phyloP scores from a whole-genome alignment of 23 tunicate genomes.

The Styela plicata region DNA sequence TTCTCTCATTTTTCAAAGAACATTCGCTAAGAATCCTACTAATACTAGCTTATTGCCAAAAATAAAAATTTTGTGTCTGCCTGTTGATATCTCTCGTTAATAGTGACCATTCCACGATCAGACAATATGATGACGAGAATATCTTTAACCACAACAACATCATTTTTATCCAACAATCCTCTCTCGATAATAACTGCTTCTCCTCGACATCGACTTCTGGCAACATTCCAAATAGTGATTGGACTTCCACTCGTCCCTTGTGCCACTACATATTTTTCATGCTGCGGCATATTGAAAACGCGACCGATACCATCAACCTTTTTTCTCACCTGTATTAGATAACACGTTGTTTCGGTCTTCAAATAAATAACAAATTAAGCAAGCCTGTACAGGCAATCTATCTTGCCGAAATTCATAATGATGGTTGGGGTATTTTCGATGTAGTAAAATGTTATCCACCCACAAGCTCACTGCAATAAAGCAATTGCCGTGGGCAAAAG shows the following conservation, averaged over 20 bases:
- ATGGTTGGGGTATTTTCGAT: not conserved
- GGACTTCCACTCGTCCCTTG: slow-evolving; percentile 76
- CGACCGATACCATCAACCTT: slow-evolving; percentile 29
- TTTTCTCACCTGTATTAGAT: slow-evolving; percentile 22
- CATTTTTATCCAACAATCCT: slow-evolving; percentile 78
- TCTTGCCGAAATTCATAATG: no score
- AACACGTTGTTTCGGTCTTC: no score
- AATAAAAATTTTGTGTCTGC: no score
- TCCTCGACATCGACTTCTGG: slow-evolving; percentile 78
- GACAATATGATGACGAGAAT: slow-evolving; percentile 55
- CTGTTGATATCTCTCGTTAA: slow-evolving; percentile 40
- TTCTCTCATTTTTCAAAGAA: no score
- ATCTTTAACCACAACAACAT: slow-evolving; percentile 79
- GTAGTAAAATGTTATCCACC: not conserved
- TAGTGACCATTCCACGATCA: slow-evolving; percentile 71
- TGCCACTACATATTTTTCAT: slow-evolving; percentile 80
- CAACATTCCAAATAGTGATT: slow-evolving; percentile 90
- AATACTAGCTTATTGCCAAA: no score
- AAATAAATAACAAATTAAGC: no score
- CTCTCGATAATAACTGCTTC: slow-evolving; percentile 87
- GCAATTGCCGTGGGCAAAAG: no score
- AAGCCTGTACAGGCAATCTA: no score
- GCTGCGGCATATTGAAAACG: slow-evolving; percentile 13
- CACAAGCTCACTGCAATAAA: no score
- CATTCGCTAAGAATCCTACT: no score